Evolutionary conservation across 2,797 vertebrate species (phyloP).

Genomic region (Gymnocypris eckloni): DNA sequence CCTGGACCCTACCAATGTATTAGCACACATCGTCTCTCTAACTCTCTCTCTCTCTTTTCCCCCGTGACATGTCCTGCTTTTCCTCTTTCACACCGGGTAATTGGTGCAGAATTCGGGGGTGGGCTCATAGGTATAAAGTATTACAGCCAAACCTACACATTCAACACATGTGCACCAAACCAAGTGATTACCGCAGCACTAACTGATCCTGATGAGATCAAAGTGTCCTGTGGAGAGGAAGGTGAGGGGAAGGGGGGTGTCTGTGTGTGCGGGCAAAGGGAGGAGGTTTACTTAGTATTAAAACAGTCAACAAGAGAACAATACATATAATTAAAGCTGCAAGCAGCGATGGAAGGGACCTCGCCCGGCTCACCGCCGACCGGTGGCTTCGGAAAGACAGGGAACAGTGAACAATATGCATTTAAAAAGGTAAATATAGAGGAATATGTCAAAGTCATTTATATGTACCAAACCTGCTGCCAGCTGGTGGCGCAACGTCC

Average conservation of each 20-base stretch:
- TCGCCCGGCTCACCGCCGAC: too few relatives aligned
- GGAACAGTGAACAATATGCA: too few relatives aligned
- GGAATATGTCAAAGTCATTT: too few relatives aligned
- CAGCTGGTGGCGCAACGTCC: too few relatives aligned
- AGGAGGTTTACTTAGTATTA: constrained; percentile 44
- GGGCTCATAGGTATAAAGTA: constrained; percentile 54
- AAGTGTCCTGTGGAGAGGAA: constrained; percentile 66
- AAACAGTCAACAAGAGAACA: constrained; percentile 45
- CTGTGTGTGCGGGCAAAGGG: constrained; percentile 69
- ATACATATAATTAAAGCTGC: constrained; percentile 32
- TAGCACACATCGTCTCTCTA: not conserved
- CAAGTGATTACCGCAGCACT: constrained; percentile 79
- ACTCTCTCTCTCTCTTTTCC: not conserved
- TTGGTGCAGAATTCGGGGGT: constrained; percentile 75
- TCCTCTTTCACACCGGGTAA: constrained; percentile 83
- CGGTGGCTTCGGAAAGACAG: too few relatives aligned
- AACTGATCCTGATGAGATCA: constrained; percentile 72
- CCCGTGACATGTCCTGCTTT: constrained; percentile 80
- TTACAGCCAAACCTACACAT: constrained; percentile 73
- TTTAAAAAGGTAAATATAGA: too few relatives aligned
- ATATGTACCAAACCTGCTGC: too few relatives aligned
- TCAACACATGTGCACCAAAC: constrained; percentile 79
- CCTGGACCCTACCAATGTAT: not conserved
- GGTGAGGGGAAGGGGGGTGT: constrained; percentile 63
- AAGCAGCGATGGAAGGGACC: too few relatives aligned